Conservation (phyloP, 2,113 vertebrate genomes). For the Neofelis nebulosa region DNA sequence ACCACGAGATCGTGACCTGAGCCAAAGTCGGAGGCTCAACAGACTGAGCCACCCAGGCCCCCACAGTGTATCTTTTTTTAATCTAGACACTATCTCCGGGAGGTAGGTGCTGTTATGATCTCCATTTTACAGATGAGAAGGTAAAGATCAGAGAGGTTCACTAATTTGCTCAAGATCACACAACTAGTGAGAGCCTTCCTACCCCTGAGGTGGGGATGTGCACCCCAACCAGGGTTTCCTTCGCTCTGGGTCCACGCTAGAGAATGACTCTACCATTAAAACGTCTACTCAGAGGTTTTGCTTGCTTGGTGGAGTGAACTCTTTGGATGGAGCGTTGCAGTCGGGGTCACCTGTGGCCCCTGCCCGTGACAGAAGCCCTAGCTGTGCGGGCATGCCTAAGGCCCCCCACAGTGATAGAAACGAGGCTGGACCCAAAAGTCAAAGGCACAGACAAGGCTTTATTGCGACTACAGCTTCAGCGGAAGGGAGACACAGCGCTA, state of each 20-base stretch:
- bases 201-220: neutral
- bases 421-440: neutral
- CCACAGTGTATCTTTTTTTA: neutral
- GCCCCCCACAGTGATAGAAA: neutral
- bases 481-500: neutral
- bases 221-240: neutral
- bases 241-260: neutral
- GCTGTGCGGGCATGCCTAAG: neutral
- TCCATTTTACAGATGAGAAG: neutral
- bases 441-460: neutral
- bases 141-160: neutral
- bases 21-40: no score
- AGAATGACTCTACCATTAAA: neutral
- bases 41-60: no score
- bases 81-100: rapidly evolving
- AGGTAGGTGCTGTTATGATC: neutral
- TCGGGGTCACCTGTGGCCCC: neutral
- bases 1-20: no score
- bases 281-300: neutral
- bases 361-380: neutral
- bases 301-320: neutral
- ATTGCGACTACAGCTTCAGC: neutral
- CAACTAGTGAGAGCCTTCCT: neutral
- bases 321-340: neutral
- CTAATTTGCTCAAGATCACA: neutral